Base-by-base conservation (phyloP, 2,113 vertebrate genomes). In the Noctilio leporinus region DNA sequence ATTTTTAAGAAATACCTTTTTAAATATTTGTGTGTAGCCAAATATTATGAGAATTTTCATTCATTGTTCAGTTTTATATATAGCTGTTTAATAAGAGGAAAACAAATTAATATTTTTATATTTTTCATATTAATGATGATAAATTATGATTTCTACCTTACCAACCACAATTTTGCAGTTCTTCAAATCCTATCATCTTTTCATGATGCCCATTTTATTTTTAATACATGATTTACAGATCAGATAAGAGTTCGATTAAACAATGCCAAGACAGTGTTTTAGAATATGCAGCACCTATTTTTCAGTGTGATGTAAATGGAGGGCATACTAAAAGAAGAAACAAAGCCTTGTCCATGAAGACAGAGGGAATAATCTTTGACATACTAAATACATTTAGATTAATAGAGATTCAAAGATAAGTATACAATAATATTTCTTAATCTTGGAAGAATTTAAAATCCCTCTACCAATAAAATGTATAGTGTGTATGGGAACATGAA, bases 221-320 rank as follows among this genome's bases (percentile, higher is more conserved):
- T 75, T 49, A 55, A 89, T 20, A 45, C 14, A 19, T 70, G 40
- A 95, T 45, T 81, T 84, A 40, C 3, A 91, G 40, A 64, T 80
- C 35, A 90, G 35, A 62, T 5, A 57, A 89, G 84, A 75, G 24
- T 69, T 97, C 55, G 49, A 26, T 55, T 83, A 95, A 88, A 85
- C 33, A 73, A n/a, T 67, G 10, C 49, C 49, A 91, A 72, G 24
- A 49, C 24, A 30, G 19, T 43, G 67, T 57, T 69, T 57, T 59
- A 84, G 69, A n/a, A 67, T 40, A 69, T 11, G 0, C 16, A 89
- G 14, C 19, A n/a, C 33, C 12, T 26, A 15, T 43, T 4, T 69
- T 33, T 76, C 57, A 75, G 26, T 87, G 49, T 17, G 9, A 57
- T 70, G 17, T 67, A 65, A 89, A 78, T 76, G 67, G 75, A 78